These are phyloP conservation scores for Adelognathus sp. DNA, from an alignment of 2,888 invertebrate genomes.

Conservation along the genomic window DNA sequence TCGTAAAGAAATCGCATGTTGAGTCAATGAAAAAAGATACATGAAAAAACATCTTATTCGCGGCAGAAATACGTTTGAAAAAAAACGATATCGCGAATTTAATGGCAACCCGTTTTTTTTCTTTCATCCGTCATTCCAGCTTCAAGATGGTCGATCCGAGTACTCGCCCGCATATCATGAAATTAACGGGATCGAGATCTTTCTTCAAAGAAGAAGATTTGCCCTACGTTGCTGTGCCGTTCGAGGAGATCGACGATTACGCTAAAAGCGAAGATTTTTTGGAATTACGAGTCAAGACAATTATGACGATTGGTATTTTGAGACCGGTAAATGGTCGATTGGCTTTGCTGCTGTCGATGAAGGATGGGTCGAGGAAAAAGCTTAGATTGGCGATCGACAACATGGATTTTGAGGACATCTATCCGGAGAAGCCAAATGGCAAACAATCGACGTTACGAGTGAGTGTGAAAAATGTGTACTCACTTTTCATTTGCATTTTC, in stretches of 20 bases:
- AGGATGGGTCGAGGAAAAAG: neutral
- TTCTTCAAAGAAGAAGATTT: neutral
- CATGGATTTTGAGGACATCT: neutral
- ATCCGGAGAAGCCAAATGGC: neutral
- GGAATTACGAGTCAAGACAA: neutral
- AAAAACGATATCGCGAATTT: too few relatives aligned
- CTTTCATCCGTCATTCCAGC: too few relatives aligned
- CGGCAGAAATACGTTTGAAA: too few relatives aligned
- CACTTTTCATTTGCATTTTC: too few relatives aligned
- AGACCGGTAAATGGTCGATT: neutral
- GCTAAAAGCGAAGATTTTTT: slow-evolving; percentile 11
- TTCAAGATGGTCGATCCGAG: neutral
- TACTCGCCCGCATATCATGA: neutral
- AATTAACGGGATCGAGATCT: neutral
- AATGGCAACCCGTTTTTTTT: too few relatives aligned
- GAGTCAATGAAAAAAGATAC: too few relatives aligned
- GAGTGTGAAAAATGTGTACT: too few relatives aligned
- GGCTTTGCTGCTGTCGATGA: slow-evolving; percentile 4
- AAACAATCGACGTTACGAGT: slow-evolving; percentile 30
- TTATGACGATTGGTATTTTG: slow-evolving; percentile 27
- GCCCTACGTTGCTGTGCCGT: neutral
- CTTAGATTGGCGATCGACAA: slow-evolving; percentile 41
- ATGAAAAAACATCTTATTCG: too few relatives aligned
- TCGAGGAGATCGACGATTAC: neutral
- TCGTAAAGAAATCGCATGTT: too few relatives aligned